Conservation (phyloP, 2,113 vertebrate species). For the Agelaius tricolor region DNA sequence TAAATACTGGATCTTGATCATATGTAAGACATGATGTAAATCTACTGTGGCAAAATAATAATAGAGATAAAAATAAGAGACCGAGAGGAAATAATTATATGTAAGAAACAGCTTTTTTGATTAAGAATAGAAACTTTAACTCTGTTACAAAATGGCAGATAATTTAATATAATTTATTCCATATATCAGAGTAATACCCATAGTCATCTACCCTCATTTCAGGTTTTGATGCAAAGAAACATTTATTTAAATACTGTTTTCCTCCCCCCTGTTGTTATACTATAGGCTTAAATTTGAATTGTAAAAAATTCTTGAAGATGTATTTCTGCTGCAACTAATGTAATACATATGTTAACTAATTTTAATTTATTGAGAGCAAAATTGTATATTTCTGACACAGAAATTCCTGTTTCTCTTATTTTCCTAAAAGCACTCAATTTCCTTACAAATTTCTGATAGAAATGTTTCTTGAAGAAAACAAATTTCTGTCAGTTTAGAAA, state of each 20-base stretch:
- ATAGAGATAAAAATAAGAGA: background rate
- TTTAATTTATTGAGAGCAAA: background rate
- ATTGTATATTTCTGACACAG: background rate
- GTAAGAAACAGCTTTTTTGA: background rate
- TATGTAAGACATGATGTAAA: background rate
- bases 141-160: background rate
- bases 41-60: background rate
- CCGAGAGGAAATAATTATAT: background rate
- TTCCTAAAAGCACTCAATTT: background rate
- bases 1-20: background rate
- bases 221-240: background rate
- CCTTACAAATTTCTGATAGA: background rate
- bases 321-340: background rate
- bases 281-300: background rate
- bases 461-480: background rate
- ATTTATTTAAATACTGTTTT: background rate
- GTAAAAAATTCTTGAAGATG: background rate
- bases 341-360: background rate
- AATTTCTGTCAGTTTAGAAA: background rate
- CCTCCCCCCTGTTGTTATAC: background rate
- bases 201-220: background rate
- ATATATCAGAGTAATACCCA: background rate
- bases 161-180: background rate
- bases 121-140: background rate
- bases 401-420: background rate